A percentile compares a stretch with the other conserved stretches of the same genome.
These are phyloP conservation scores for Brachionus rubens DNA, from an alignment of 1,140 invertebrate species.

Conservation along the genomic window DNA sequence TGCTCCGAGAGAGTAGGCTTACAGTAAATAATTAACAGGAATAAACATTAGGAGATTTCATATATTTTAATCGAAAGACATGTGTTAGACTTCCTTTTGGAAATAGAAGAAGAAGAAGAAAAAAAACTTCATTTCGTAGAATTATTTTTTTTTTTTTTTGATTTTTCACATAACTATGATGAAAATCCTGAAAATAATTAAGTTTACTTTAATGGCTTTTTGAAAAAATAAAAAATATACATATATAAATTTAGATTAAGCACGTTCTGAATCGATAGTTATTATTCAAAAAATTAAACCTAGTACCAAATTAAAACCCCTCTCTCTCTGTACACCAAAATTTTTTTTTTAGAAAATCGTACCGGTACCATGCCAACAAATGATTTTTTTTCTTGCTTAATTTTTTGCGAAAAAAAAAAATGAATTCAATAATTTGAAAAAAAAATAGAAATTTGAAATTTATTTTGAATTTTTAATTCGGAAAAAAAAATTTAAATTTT, in stretches of 20 bases:
- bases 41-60: not conserved
- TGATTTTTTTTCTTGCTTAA: not conserved
- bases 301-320: conserved; percentile 7
- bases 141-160: not conserved
- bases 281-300: conserved; percentile 13
- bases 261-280: conserved; percentile 29
- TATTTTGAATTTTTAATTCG: too few species aligned
- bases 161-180: conserved; percentile 18
- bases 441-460: conserved; percentile 26
- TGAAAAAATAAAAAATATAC: too few species aligned
- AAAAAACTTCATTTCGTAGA: too few species aligned
- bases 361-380: conserved; percentile 24
- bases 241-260: conserved; percentile 38
- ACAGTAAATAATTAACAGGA: too few species aligned
- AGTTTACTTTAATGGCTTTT: not conserved
- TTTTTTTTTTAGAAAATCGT: not conserved
- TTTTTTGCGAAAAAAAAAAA: too few species aligned
- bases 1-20: too few species aligned
- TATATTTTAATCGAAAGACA: not conserved
- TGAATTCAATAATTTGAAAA: too few species aligned
- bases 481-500: too few species aligned
- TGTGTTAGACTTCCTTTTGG: not conserved
- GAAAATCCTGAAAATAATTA: conserved; percentile 28
- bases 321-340: not conserved
- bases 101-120: too few species aligned